Percentiles rank a stretch among this genome's conserved stretches.
phyloP scores from a whole-genome alignment of 1,140 invertebrate genomes.

The Brachionus koreanus region DNA sequence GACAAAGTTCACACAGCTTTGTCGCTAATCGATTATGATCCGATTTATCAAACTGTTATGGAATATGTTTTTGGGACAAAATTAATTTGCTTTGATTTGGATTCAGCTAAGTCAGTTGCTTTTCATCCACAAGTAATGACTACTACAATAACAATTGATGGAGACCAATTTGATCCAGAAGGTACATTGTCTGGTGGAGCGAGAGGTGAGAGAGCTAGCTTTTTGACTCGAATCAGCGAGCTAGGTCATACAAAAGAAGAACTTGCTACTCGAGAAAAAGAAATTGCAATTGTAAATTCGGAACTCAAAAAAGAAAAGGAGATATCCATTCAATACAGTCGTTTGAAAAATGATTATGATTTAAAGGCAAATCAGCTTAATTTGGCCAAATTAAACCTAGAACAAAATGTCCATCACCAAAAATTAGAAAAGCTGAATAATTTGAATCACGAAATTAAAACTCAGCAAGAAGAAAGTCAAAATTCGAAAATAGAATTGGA shows the following conservation, averaged over 20 bases:
- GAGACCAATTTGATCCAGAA: constrained; percentile 82
- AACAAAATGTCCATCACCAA: constrained; percentile 39
- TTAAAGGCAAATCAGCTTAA: background rate
- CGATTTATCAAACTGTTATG: constrained; percentile 71
- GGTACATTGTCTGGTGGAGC: constrained; percentile 80
- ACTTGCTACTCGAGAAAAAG: constrained; percentile 60
- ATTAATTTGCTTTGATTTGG: constrained; percentile 77
- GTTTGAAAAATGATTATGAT: constrained; percentile 5
- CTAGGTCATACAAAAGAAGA: constrained; percentile 55
- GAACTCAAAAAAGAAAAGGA: constrained; percentile 14
- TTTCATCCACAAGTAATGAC: constrained; percentile 63
- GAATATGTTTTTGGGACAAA: constrained; percentile 79
- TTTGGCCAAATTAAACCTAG: background rate
- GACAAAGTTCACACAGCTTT: constrained; percentile 75
- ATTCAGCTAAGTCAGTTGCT: constrained; percentile 70
- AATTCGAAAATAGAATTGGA: constrained; percentile 49
- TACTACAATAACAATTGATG: constrained; percentile 81
- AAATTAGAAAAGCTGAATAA: constrained; percentile 24
- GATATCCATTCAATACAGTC: background rate
- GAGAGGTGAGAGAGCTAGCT: background rate
- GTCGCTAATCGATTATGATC: constrained; percentile 73
- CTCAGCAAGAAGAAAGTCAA: constrained; percentile 27
- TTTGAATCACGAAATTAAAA: constrained; percentile 5
- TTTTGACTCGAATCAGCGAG: background rate
- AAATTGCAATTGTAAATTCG: constrained; percentile 58